Percentiles rank a stretch among this genome's conserved stretches.
Conservation (phyloP, 2,113 vertebrate species). For the Perognathus longimembris region DNA sequence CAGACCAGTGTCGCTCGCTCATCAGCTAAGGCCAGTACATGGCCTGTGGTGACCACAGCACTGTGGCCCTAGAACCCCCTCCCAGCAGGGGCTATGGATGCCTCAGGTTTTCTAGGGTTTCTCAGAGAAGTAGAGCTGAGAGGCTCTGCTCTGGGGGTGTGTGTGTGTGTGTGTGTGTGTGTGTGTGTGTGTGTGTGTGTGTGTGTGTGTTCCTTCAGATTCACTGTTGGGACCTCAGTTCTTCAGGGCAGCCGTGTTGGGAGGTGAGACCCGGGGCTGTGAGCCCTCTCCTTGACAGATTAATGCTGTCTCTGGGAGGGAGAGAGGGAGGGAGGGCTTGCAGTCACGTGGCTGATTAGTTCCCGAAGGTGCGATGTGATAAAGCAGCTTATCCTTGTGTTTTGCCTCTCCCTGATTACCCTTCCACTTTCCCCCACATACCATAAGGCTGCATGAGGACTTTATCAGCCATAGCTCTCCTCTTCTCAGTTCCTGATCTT, state of each 20-base stretch:
- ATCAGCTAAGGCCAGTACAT: no score
- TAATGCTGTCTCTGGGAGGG: neutral
- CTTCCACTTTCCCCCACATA: neutral
- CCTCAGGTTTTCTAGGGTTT: neutral
- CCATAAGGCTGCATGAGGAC: no score
- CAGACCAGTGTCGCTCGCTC: neutral
- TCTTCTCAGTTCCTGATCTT: neutral
- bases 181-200: no score
- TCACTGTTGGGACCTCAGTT: neutral
- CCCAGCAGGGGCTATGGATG: neutral
- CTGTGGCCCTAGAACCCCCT: neutral
- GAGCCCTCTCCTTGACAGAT: neutral
- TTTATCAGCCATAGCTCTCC: no score
- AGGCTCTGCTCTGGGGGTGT: no score
- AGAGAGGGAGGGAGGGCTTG: neutral
- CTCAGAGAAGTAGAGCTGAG: neutral
- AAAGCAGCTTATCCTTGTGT: neutral
- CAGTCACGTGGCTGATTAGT: neutral
- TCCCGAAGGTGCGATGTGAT: neutral
- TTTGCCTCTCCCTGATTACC: neutral
- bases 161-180: no score
- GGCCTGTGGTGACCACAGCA: neutral
- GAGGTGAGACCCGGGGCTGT: neutral
- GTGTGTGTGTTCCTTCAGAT: no score
- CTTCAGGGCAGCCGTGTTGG: neutral